Conservation (phyloP, 1,140 invertebrate genomes). For the Coptotermes formosanus region DNA sequence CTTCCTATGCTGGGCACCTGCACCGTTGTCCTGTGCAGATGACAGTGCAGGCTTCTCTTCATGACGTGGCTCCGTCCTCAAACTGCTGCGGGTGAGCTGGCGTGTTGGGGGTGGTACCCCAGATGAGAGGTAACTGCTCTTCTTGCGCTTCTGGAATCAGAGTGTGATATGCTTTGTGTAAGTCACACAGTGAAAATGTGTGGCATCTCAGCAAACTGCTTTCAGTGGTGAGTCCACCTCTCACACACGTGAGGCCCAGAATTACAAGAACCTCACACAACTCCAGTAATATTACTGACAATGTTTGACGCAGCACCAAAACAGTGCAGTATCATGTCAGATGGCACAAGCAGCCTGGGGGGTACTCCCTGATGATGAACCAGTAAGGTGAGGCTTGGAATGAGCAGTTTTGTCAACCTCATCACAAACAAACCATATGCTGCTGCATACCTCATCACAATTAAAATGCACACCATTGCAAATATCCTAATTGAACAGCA, state of each 20-base stretch:
- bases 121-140: slow-evolving; percentile 24
- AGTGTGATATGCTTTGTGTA: background rate
- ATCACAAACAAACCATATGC: no score
- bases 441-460: no score
- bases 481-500: no score
- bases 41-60: background rate
- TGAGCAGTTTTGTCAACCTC: no score
- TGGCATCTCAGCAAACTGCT: background rate
- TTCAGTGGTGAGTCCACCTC: background rate
- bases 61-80: background rate
- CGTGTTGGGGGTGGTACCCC: background rate
- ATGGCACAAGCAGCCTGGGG: no score
- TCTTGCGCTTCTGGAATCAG: slow-evolving; percentile 27
- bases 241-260: background rate
- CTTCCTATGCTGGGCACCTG: background rate
- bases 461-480: no score
- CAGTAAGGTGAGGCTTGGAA: no score
- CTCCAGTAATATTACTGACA: no score
- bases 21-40: background rate
- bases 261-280: no score
- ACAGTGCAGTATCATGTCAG: no score
- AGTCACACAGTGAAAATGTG: background rate
- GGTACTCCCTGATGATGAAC: no score
- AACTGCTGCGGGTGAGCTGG: background rate
- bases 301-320: no score